Percentiles rank a stretch among this genome's conserved stretches.
phyloP scores from a whole-genome alignment of 1,140 invertebrate genomes.

The Thaumatotibia leucotreta region DNA sequence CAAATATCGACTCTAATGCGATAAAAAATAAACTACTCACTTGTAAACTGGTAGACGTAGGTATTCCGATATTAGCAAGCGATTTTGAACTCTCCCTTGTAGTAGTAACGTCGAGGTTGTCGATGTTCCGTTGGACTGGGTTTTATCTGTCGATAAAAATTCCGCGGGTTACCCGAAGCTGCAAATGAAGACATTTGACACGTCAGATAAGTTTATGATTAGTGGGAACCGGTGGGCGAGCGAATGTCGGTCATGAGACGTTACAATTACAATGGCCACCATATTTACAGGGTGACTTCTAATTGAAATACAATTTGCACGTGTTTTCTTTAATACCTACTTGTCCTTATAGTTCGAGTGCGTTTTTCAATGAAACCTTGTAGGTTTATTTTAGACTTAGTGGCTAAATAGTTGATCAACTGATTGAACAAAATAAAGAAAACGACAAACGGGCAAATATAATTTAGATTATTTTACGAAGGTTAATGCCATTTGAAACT shows the following conservation, averaged over 20 bases:
- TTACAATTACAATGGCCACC: no score
- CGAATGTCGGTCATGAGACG: constrained; percentile 21
- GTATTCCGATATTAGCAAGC: neutral
- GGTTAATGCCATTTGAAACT: no score
- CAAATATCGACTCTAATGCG: neutral
- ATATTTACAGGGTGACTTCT: no score
- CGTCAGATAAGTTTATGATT: constrained; percentile 32
- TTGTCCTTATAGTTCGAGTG: no score
- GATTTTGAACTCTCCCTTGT: neutral
- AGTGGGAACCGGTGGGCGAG: constrained; percentile 1
- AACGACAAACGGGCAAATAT: no score
- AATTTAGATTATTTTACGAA: no score
- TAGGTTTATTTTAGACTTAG: no score
- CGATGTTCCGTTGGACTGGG: neutral
- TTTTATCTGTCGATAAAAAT: constrained; percentile 40
- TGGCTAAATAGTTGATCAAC: no score
- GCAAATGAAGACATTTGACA: constrained; percentile 32
- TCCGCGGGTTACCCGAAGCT: constrained; percentile 32
- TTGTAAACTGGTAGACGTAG: neutral
- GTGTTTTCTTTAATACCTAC: no score
- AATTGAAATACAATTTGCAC: no score
- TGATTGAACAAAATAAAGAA: no score
- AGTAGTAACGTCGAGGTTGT: neutral
- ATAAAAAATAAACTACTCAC: neutral
- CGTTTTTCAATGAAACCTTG: no score